These are phyloP conservation scores for Melanotaenia parkinsoni DNA, from an alignment of 2,797 vertebrate genomes.

Conservation along the genomic window DNA sequence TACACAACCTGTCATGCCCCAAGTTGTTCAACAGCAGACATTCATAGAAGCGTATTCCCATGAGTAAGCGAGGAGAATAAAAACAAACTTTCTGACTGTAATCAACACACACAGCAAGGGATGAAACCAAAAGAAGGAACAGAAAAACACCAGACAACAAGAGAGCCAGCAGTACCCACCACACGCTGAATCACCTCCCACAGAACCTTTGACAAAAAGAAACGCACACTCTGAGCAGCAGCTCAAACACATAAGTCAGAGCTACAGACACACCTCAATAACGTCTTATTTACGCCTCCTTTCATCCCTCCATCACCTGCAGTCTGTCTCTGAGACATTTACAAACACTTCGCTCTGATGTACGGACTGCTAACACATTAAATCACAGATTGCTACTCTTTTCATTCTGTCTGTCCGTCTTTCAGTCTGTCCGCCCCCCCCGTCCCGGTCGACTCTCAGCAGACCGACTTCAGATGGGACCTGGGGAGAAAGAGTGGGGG, in stretches of 20 bases:
- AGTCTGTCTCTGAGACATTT: slow-evolving; percentile 31
- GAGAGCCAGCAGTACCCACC: slow-evolving; percentile 2
- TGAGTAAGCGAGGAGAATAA: neutral
- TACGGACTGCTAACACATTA: slow-evolving; percentile 28
- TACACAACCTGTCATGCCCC: neutral
- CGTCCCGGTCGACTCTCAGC: slow-evolving; percentile 73
- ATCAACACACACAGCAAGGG: slow-evolving; percentile 13
- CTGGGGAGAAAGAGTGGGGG: slow-evolving; percentile 50
- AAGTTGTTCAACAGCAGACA: neutral
- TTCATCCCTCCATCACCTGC: slow-evolving; percentile 6
- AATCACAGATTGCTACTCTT: slow-evolving; percentile 55
- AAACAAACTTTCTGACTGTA: slow-evolving; percentile 4
- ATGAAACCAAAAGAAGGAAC: slow-evolving; percentile 14
- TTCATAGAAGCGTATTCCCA: neutral
- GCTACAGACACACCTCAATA: slow-evolving; percentile 35
- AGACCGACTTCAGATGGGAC: slow-evolving; percentile 83
- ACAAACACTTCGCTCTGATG: slow-evolving; percentile 43
- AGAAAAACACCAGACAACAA: slow-evolving; percentile 34
- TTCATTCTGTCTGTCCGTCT: slow-evolving; percentile 54
- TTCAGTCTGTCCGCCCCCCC: slow-evolving; percentile 32
- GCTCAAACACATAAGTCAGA: slow-evolving; percentile 38
- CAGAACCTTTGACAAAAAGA: slow-evolving; percentile 58
- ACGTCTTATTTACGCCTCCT: slow-evolving; percentile 11
- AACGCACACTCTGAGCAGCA: slow-evolving; percentile 39
- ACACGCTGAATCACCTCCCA: slow-evolving; percentile 55